Evolutionary conservation across 2,113 vertebrate species (phyloP), one percentile per base, ranked within the genome.

Genomic region (Lepisosteus osseus): DNA sequence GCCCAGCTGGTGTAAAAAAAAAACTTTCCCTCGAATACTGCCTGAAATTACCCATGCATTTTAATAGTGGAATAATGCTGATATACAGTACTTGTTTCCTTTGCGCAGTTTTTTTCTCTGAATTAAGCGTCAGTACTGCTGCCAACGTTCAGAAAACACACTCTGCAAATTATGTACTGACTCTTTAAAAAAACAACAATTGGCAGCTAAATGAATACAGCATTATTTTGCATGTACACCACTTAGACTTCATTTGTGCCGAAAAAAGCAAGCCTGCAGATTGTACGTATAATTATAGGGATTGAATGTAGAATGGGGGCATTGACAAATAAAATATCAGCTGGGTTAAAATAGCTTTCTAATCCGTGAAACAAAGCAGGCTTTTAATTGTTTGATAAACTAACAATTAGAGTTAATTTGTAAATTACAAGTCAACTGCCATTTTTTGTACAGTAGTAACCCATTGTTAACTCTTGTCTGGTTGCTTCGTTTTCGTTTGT

Each of bases 261-360:
- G 72, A 73, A 61, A 70, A 56, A 73, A 61, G n/a, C 14, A 51
- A 59, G 15, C 64, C 76, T 68, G 14, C 51, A 62, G 61, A 65
- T 45, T 40, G 64, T 66, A 69, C 40, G 67, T 83, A 74, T 79
- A 80, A 86, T 87, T 86, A 85, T 83, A 82, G 62, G 77, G 80
- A 74, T 57, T 57, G 78, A 70, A 6, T 59, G 57, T n/a, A 70
- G 71, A 45, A 71, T 78, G 72, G 66, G 29, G 78, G 80, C 82
- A 76, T 78, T 71, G 72, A 87, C 81, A 86, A 86, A 85, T 84
- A 83, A 73, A 83, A 73, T 76, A 86, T 85, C 77, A 77, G 77
- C 81, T 79, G 75, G 63, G 77, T 76, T 67, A 86, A 86, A 84
- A 86, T 83, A 86, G 69, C 77, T 57, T 65, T 78, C 70, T 73